Conservation (phyloP, 2,113 vertebrate species). For the Gymnarchus niloticus region DNA sequence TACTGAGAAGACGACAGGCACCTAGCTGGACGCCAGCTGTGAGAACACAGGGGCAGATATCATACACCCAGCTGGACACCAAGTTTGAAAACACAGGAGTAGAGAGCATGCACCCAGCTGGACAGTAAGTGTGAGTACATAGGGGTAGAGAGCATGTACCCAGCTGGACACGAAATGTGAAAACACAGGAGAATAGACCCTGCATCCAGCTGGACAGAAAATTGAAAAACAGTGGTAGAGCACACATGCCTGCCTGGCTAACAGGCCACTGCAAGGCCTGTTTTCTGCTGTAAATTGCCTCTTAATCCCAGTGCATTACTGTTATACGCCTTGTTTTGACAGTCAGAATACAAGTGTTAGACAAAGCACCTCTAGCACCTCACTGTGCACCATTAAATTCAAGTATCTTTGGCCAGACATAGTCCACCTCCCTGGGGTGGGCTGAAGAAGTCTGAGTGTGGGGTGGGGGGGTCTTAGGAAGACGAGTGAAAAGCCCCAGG, state of each 20-base stretch:
- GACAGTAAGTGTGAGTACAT: background rate
- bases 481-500: background rate
- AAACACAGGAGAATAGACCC: background rate
- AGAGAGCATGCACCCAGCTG: background rate
- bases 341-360: background rate
- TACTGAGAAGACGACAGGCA: too few relatives aligned
- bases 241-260: too few relatives aligned
- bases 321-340: slow-evolving; percentile 4
- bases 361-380: background rate
- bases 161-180: background rate
- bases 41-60: background rate
- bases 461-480: background rate
- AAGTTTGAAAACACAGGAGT: background rate
- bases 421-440: background rate
- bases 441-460: background rate
- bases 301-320: slow-evolving; percentile 10
- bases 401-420: too few relatives aligned
- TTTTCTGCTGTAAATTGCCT: slow-evolving; percentile 2
- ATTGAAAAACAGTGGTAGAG: background rate
- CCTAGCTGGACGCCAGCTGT: background rate
- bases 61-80: background rate
- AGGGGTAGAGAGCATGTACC: background rate
- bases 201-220: background rate
- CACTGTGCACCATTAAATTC: background rate
- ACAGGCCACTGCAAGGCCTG: background rate